phyloP scores from a whole-genome alignment of 2,888 invertebrate genomes.

The Cataglyphis cursor region DNA sequence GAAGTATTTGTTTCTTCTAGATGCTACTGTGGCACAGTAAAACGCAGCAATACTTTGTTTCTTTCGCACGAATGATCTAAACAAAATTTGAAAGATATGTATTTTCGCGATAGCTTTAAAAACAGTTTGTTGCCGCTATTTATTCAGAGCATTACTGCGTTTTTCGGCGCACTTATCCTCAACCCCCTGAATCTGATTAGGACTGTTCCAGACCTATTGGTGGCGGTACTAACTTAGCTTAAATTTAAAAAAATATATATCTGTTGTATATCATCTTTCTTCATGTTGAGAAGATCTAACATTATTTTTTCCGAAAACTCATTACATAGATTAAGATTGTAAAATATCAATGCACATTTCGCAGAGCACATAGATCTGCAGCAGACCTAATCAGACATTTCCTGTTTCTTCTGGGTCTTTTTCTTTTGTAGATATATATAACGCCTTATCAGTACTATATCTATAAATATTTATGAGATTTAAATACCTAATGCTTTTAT shows the following conservation, averaged over 20 bases:
- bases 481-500: constrained; percentile 23
- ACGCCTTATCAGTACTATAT: constrained; percentile 20
- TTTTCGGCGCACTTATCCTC: constrained; percentile 79
- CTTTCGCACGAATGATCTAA: background rate
- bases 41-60: constrained; percentile 82
- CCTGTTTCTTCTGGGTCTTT: constrained; percentile 62
- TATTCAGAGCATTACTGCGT: constrained; percentile 81
- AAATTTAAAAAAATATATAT: constrained; percentile 26
- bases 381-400: constrained; percentile 86
- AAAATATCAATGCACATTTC: constrained; percentile 55
- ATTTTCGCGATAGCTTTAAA: background rate
- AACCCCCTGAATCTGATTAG: constrained; percentile 86
- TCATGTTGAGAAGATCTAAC: background rate
- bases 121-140: background rate
- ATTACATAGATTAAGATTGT: constrained; percentile 15
- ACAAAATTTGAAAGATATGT: background rate
- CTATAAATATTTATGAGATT: background rate
- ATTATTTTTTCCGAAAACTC: constrained; percentile 12
- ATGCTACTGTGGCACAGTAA: constrained; percentile 71
- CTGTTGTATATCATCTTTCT: constrained; percentile 30
- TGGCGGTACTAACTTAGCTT: constrained; percentile 74
- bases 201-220: constrained; percentile 86
- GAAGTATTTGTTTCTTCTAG: constrained; percentile 80
- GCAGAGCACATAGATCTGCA: constrained; percentile 74
- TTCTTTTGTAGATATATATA: constrained; percentile 16